phyloP scores from a whole-genome alignment of 2,113 vertebrate genomes.

The Zeus faber region DNA sequence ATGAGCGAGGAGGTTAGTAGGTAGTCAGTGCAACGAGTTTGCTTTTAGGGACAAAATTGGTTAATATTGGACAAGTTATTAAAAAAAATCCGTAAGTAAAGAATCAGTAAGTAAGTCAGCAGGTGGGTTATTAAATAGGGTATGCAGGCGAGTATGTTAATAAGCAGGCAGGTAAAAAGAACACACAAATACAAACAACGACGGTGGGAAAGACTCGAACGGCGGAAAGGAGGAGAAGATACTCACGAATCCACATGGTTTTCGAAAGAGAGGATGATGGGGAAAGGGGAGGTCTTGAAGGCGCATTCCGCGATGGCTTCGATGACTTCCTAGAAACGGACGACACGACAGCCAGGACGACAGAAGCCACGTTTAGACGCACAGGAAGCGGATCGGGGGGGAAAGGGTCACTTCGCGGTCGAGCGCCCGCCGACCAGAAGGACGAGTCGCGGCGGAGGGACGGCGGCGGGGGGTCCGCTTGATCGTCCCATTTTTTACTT shows the following conservation, averaged over 20 bases:
- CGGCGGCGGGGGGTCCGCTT: too few relatives aligned
- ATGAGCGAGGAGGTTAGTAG: too few relatives aligned
- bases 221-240: too few relatives aligned
- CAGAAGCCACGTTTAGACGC: too few relatives aligned
- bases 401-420: too few relatives aligned
- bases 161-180: not conserved
- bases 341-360: conserved; percentile 38
- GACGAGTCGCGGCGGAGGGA: too few relatives aligned
- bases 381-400: too few relatives aligned
- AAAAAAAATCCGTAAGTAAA: not conserved
- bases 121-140: too few relatives aligned
- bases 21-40: too few relatives aligned
- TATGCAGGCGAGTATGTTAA: not conserved
- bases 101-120: not conserved
- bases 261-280: conserved; percentile 96
- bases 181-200: not conserved
- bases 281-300: conserved; percentile 98
- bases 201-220: not conserved
- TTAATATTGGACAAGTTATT: not conserved
- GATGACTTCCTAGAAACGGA: conserved; percentile 93
- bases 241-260: conserved; percentile 99
- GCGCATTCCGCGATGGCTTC: conserved; percentile 98
- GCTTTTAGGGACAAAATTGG: too few relatives aligned
- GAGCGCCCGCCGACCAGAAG: too few relatives aligned
- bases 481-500: too few relatives aligned